These are phyloP conservation scores for Magallana ariakensis DNA, from an alignment of 1,140 invertebrate species.

Conservation along the genomic window DNA sequence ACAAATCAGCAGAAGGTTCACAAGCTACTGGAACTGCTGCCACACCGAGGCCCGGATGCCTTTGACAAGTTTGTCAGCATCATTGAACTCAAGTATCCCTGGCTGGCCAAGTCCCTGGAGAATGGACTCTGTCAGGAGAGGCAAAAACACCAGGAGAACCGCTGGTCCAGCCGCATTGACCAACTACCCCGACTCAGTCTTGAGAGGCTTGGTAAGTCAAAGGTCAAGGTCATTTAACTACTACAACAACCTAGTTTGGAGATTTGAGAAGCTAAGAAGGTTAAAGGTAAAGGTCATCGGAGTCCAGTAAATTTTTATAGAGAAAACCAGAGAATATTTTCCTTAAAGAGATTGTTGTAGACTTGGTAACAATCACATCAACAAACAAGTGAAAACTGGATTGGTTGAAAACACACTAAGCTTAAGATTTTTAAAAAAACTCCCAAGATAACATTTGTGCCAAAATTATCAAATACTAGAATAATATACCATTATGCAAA, in stretches of 20 bases:
- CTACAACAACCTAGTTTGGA: no score
- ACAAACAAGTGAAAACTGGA: no score
- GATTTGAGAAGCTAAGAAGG: no score
- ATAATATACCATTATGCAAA: neutral
- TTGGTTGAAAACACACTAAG: no score
- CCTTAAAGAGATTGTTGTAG: no score
- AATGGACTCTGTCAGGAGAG: constrained; percentile 46
- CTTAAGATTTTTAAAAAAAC: no score
- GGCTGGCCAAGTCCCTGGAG: constrained; percentile 62
- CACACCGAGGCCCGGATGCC: constrained; percentile 60
- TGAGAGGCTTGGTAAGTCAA: neutral
- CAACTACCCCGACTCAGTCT: neutral
- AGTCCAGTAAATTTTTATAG: no score
- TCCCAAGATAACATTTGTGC: no score
- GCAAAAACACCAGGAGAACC: constrained; percentile 48
- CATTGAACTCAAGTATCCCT: constrained; percentile 63
- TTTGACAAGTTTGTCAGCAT: constrained; percentile 63
- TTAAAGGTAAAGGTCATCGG: neutral
- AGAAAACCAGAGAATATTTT: no score
- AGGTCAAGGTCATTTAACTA: neutral
- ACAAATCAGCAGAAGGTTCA: constrained; percentile 52
- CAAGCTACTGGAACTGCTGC: constrained; percentile 65
- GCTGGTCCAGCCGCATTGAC: constrained; percentile 2
- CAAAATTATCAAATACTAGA: no score
- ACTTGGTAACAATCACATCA: no score